Evolutionary conservation across 2,797 vertebrate genomes (phyloP).

Genomic region (Salarias fasciatus): DNA sequence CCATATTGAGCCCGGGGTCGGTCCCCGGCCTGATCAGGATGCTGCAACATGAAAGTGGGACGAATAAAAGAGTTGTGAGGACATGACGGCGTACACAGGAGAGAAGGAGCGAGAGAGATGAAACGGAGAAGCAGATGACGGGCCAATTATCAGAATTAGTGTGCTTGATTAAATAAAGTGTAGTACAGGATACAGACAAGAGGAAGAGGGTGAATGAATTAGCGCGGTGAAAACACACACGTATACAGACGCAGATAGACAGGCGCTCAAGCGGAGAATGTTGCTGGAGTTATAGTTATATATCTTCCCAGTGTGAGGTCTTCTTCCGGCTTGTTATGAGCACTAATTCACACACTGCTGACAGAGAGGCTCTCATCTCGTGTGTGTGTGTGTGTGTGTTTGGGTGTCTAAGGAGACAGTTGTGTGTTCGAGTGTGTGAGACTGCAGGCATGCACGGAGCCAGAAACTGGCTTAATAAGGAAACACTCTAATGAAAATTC

Average conservation of each 20-base stretch:
- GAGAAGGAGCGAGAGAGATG: constrained; percentile 20
- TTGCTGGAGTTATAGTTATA: background rate
- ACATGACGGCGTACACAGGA: constrained; percentile 39
- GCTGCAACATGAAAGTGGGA: constrained; percentile 56
- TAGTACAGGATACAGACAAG: constrained; percentile 7
- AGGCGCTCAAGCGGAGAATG: background rate
- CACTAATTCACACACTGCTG: constrained; percentile 62
- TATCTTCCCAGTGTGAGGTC: constrained; percentile 44
- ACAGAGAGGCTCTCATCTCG: constrained; percentile 58
- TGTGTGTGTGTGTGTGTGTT: constrained; percentile 27
- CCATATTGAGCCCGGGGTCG: constrained; percentile 46
- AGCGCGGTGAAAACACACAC: background rate
- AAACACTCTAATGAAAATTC: constrained; percentile 69
- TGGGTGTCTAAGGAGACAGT: constrained; percentile 3
- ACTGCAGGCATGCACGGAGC: constrained; percentile 53
- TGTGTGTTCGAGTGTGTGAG: constrained; percentile 16
- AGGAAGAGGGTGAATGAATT: constrained; percentile 21
- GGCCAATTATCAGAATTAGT: constrained; percentile 48
- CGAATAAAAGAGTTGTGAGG: constrained; percentile 50
- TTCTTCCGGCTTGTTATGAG: constrained; percentile 61
- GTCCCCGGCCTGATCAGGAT: constrained; percentile 50
- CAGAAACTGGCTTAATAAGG: constrained; percentile 65
- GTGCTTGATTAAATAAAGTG: constrained; percentile 44
- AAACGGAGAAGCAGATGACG: constrained; percentile 35
- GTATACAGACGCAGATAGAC: no score